Evolutionary conservation across 1,140 invertebrate genomes (phyloP).

Genomic region (Goniozus legneri): DNA sequence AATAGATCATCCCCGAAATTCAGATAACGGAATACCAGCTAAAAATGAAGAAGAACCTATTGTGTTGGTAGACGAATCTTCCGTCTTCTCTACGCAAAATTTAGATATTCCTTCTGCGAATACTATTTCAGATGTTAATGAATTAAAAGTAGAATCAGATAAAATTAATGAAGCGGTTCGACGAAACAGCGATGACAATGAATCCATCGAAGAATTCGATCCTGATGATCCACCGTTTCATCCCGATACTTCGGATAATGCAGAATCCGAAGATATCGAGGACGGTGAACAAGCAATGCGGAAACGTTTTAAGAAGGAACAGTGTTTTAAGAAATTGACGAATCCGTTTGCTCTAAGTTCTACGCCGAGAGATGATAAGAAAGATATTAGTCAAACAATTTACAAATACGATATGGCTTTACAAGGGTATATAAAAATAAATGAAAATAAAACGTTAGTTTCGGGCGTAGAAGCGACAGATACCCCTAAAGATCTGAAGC

Average conservation of each 20-base stretch:
- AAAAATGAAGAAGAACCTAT: background rate
- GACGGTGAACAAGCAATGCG: constrained; percentile 1
- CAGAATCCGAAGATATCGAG: constrained; percentile 22
- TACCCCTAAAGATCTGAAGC: constrained; percentile 20
- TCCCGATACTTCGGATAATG: constrained; percentile 24
- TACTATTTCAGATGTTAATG: constrained; percentile 5
- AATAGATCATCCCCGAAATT: background rate
- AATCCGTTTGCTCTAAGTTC: constrained; percentile 2
- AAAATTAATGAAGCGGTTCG: constrained; percentile 3
- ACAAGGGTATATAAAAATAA: constrained; percentile 31
- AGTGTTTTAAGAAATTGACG: background rate
- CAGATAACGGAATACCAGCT: background rate
- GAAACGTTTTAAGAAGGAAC: constrained; percentile 1
- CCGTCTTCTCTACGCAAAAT: background rate
- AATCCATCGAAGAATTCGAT: constrained; percentile 50
- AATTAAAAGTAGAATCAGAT: constrained; percentile 15
- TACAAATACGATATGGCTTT: constrained; percentile 32
- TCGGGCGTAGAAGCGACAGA: constrained; percentile 7
- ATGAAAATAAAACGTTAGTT: constrained; percentile 7
- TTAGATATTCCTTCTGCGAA: background rate
- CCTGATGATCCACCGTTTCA: constrained; percentile 41
- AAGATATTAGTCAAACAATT: constrained; percentile 13
- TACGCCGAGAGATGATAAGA: constrained; percentile 3
- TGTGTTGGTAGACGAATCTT: background rate
- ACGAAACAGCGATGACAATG: constrained; percentile 40